Evolutionary conservation across 2,113 vertebrate genomes (phyloP).

Genomic region (Nymphicus hollandicus): DNA sequence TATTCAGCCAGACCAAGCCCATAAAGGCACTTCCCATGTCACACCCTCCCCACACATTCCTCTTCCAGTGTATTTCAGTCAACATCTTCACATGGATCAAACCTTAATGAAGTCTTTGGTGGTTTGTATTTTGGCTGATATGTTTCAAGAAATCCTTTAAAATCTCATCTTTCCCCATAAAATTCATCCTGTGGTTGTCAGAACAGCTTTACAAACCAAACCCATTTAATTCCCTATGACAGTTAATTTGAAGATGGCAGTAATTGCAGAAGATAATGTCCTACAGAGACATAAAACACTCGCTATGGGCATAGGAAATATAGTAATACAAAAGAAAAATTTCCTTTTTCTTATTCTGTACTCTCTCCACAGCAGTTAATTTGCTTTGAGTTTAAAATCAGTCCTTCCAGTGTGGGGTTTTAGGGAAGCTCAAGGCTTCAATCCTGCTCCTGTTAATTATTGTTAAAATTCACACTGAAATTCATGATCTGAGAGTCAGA

Average conservation of each 20-base stretch:
- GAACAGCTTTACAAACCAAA: neutral
- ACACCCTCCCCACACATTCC: neutral
- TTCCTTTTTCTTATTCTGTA: neutral
- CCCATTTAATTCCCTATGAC: neutral
- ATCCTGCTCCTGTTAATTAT: neutral
- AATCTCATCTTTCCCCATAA: neutral
- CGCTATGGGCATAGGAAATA: neutral
- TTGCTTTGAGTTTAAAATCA: conserved; percentile 19
- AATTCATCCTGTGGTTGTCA: neutral
- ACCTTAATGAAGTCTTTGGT: neutral
- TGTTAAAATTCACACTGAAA: neutral
- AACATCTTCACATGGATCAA: neutral
- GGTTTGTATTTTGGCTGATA: neutral
- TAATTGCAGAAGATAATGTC: neutral
- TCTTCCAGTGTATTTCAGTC: rapidly evolving
- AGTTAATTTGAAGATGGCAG: neutral
- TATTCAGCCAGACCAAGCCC: neutral
- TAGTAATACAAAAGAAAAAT: neutral
- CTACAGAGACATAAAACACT: neutral
- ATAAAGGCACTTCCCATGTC: rapidly evolving
- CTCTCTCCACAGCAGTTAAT: neutral
- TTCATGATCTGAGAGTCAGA: neutral
- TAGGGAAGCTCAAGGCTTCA: neutral
- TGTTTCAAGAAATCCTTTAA: neutral
- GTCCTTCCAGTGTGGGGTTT: neutral